Conservation (phyloP, 1,140 invertebrate genomes). For the Anastatus disparis region DNA sequence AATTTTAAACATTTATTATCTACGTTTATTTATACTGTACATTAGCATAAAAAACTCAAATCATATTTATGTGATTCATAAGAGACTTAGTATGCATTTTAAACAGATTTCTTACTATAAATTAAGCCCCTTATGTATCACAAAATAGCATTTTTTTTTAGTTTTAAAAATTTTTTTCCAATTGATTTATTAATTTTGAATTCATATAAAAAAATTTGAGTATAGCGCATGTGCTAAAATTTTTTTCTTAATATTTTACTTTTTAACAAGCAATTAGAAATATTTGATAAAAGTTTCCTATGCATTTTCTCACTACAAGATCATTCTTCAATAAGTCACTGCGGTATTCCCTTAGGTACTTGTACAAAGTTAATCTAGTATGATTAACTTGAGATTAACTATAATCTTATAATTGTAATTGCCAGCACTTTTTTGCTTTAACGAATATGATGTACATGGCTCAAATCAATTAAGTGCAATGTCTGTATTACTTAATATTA, state of each 20-base stretch:
- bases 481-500: slow-evolving; percentile 9
- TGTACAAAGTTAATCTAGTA: slow-evolving; percentile 23
- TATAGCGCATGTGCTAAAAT: no score
- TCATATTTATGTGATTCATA: neutral
- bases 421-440: neutral
- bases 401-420: slow-evolving; percentile 4
- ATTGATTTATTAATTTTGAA: no score
- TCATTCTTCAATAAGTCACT: slow-evolving; percentile 40
- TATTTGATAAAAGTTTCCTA: no score
- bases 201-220: no score
- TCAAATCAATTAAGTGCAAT: slow-evolving; percentile 16
- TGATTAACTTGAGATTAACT: slow-evolving; percentile 6
- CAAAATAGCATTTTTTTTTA: no score
- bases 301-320: neutral
- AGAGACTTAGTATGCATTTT: neutral
- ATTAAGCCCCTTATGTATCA: neutral
- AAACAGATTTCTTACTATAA: neutral
- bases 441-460: neutral
- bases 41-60: neutral
- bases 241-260: neutral
- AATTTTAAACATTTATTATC: slow-evolving; percentile 9
- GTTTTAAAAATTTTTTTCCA: no score
- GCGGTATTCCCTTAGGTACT: slow-evolving; percentile 31
- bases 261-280: no score
- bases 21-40: slow-evolving; percentile 28